These are phyloP conservation scores for Microtus pennsylvanicus DNA, from an alignment of 2,113 vertebrate genomes.

Conservation along the genomic window DNA sequence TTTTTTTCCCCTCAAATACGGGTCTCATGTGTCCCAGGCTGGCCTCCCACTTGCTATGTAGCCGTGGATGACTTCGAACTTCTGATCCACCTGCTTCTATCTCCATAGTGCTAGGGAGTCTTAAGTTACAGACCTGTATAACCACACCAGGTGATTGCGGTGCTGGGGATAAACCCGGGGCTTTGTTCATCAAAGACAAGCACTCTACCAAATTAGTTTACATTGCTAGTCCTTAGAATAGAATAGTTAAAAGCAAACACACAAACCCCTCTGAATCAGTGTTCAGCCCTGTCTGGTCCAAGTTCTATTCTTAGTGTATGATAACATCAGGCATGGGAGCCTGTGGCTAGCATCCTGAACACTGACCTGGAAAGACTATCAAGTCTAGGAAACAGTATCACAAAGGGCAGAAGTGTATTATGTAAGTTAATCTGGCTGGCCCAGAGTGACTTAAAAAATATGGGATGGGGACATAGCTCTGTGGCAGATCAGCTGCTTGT, in stretches of 20 bases:
- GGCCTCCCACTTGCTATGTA: background rate
- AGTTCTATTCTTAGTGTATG: background rate
- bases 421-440: background rate
- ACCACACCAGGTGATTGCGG: background rate
- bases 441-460: background rate
- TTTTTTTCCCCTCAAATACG: too few relatives aligned
- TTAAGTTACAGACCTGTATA: background rate
- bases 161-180: background rate
- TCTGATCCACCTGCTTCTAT: background rate
- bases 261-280: background rate
- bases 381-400: background rate
- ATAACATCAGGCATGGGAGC: background rate
- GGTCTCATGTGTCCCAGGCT: background rate
- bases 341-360: background rate
- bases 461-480: background rate
- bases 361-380: background rate
- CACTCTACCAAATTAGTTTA: background rate
- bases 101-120: background rate
- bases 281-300: background rate
- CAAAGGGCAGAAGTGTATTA: background rate
- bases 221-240: background rate
- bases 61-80: background rate
- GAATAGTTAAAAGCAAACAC: background rate
- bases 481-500: background rate
- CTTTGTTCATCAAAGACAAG: background rate